Percentiles rank a stretch among this genome's conserved stretches.
Evolutionary conservation across 2,888 invertebrate genomes (phyloP).

Genomic region (Drosophila affinis): DNA sequence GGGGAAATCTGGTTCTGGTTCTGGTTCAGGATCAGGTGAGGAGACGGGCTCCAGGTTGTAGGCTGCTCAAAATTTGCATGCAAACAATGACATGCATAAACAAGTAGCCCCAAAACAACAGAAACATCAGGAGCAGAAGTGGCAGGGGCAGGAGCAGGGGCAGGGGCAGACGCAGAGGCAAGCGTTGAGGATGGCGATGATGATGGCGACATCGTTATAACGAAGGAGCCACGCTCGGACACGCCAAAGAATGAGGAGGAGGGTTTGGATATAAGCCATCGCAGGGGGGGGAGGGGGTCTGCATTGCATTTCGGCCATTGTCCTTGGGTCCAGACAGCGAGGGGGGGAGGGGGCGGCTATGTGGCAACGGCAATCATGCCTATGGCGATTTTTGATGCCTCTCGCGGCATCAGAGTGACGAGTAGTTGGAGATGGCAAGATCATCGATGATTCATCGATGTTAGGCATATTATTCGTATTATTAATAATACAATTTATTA

Average conservation of each 20-base stretch:
- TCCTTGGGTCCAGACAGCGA: conserved; percentile 31
- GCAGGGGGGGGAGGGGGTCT: background rate
- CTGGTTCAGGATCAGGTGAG: background rate
- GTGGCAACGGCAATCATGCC: background rate
- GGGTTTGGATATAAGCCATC: too few relatives aligned
- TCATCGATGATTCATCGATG: too few relatives aligned
- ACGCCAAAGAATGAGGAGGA: conserved; percentile 15
- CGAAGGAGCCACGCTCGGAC: conserved; percentile 47
- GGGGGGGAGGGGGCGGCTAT: background rate
- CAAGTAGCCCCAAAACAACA: conserved; percentile 45
- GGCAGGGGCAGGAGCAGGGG: conserved; percentile 21
- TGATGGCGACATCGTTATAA: conserved; percentile 36
- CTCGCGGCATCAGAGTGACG: background rate
- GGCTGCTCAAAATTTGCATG: conserved; percentile 67
- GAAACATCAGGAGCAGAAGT: background rate
- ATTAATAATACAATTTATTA: too few relatives aligned
- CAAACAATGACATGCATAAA: conserved; percentile 77
- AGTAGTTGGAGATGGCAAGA: background rate
- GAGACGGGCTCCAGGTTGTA: conserved; percentile 21
- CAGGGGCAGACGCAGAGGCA: conserved; percentile 38
- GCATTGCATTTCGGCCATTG: conserved; percentile 41
- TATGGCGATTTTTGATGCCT: conserved; percentile 4
- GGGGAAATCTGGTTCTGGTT: background rate
- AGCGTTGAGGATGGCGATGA: conserved; percentile 24
- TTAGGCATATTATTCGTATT: too few relatives aligned